A percentile compares a stretch with the other conserved stretches of the same genome.
These are phyloP conservation scores for Rhinolophus sinicus DNA, from an alignment of 2,113 vertebrate species.

Conservation along the genomic window DNA sequence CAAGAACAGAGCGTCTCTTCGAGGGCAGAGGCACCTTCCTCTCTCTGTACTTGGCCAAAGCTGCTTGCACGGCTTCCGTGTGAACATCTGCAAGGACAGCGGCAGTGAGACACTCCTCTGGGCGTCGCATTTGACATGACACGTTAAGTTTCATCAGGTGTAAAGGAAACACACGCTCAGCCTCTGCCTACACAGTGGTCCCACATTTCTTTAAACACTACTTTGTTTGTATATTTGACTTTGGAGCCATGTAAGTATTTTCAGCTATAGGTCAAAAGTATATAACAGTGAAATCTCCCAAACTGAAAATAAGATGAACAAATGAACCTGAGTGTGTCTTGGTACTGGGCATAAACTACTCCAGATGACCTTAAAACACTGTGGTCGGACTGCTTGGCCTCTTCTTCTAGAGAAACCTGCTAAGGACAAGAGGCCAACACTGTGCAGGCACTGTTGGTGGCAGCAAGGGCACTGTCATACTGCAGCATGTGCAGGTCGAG, in stretches of 20 bases:
- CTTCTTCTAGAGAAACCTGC: not conserved
- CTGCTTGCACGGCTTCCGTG: slow-evolving; percentile 98
- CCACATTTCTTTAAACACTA: not conserved
- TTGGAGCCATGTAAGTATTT: not conserved
- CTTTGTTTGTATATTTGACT: not conserved
- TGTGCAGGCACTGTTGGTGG: not conserved
- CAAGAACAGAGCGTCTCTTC: slow-evolving; percentile 94
- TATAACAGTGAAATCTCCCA: not conserved
- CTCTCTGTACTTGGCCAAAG: slow-evolving; percentile 96
- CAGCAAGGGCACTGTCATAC: not conserved
- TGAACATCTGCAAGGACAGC: slow-evolving; percentile 89
- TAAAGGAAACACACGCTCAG: not conserved
- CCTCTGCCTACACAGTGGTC: not conserved
- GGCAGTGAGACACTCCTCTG: not conserved
- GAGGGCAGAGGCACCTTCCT: slow-evolving; percentile 99
- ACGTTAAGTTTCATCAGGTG: not conserved
- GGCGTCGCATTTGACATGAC: not conserved
- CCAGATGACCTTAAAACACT: not conserved
- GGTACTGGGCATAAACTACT: not conserved
- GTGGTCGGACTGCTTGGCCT: not conserved
- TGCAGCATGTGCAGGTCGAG: fast-evolving
- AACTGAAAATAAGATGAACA: not conserved
- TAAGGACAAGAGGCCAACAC: not conserved
- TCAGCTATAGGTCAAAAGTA: slow-evolving; percentile 20
- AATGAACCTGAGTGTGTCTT: not conserved